These are phyloP conservation scores for Menidia beryllina DNA, from an alignment of 2,113 vertebrate genomes.

Conservation along the genomic window DNA sequence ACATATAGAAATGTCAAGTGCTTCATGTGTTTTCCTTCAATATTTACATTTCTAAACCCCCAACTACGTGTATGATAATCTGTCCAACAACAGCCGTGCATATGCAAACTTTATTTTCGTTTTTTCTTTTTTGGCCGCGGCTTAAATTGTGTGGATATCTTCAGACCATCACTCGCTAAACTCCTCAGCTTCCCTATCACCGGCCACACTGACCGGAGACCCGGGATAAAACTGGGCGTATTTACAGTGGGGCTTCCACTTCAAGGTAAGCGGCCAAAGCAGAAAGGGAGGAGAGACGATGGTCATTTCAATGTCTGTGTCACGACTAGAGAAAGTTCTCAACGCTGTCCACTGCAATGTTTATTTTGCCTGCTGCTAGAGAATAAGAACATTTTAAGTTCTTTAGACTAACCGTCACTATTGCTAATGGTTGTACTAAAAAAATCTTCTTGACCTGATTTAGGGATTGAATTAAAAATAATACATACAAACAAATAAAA, in stretches of 20 bases:
- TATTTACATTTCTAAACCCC: too few species aligned
- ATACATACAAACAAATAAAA: neutral
- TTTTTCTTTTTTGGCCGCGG: too few species aligned
- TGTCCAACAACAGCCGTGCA: neutral
- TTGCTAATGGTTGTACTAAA: slow-evolving; percentile 8
- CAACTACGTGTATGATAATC: neutral
- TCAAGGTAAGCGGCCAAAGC: neutral
- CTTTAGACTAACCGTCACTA: neutral
- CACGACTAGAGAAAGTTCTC: neutral
- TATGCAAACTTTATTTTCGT: too few species aligned
- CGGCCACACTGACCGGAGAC: neutral
- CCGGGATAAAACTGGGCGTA: neutral
- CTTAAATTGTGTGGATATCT: too few species aligned
- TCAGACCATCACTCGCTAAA: slow-evolving; percentile 3
- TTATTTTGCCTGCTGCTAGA: neutral
- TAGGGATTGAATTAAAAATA: neutral
- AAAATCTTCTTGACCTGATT: neutral
- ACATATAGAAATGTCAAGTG: slow-evolving; percentile 31
- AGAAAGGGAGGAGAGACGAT: neutral
- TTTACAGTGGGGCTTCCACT: neutral
- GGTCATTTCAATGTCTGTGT: too few species aligned
- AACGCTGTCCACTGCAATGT: neutral
- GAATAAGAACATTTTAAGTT: neutral
- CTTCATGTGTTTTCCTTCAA: slow-evolving; percentile 2
- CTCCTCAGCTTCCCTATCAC: neutral